phyloP scores from a whole-genome alignment of 1,140 invertebrate species.

The Oscheius sp. region DNA sequence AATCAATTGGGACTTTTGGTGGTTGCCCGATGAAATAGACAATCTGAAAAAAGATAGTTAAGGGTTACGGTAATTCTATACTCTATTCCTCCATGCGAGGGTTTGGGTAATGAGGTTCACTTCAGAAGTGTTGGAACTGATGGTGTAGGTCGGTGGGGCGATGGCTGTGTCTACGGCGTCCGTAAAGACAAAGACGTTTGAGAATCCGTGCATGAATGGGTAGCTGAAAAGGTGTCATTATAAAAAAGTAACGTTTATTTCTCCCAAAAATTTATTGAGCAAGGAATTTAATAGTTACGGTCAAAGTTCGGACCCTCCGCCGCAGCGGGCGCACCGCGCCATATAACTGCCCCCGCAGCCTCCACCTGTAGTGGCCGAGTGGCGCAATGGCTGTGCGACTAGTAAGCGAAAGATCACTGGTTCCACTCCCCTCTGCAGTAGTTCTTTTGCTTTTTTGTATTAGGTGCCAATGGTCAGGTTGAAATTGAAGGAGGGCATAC shows the following conservation, averaged over 20 bases:
- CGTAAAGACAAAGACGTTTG: not conserved
- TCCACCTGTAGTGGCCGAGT: not conserved
- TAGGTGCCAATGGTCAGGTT: too few relatives aligned
- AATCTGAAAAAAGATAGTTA: not conserved
- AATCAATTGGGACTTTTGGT: not conserved
- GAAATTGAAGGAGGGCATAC: too few relatives aligned
- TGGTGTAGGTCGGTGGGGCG: not conserved
- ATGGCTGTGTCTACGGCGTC: not conserved
- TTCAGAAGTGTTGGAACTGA: not conserved
- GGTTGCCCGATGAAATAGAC: not conserved
- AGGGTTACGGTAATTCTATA: not conserved
- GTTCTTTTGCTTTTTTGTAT: too few relatives aligned
- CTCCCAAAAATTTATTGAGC: too few relatives aligned
- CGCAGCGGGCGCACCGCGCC: too few relatives aligned
- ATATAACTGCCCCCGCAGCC: too few relatives aligned
- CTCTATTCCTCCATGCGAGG: not conserved
- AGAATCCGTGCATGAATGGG: not conserved
- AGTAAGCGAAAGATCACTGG: too few relatives aligned
- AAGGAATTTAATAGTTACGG: not conserved
- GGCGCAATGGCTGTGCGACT: too few relatives aligned
- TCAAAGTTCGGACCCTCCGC: too few relatives aligned
- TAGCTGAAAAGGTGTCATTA: not conserved
- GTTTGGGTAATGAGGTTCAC: not conserved
- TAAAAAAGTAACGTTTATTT: not conserved
- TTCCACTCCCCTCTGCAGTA: too few relatives aligned